phyloP scores from a whole-genome alignment of 1,140 invertebrate species.

The Tetraneura akinire region DNA sequence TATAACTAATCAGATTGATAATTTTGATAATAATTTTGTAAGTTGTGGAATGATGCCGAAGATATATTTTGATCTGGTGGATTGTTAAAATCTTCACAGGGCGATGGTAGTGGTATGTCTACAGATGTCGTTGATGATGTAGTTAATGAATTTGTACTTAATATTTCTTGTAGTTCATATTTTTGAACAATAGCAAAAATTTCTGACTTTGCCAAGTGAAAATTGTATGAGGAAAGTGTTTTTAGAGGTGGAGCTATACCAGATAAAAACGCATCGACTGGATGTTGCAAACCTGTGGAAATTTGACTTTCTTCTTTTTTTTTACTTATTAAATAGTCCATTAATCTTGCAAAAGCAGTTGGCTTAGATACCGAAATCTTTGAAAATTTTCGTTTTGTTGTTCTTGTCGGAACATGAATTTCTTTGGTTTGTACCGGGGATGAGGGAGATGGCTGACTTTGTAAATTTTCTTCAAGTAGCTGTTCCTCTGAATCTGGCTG shows the following conservation, averaged over 20 bases:
- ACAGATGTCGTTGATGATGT: background rate
- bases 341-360: background rate
- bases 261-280: constrained; percentile 53
- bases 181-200: constrained; percentile 54
- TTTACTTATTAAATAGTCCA: constrained; percentile 21
- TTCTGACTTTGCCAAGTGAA: constrained; percentile 52
- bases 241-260: constrained; percentile 52
- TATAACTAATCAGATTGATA: constrained; percentile 26
- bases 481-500: constrained; percentile 11
- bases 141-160: background rate
- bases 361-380: background rate
- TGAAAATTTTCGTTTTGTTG: background rate
- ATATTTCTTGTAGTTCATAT: constrained; percentile 41
- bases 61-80: background rate
- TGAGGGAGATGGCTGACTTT: constrained; percentile 16
- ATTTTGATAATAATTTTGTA: constrained; percentile 13
- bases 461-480: constrained; percentile 9
- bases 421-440: constrained; percentile 10
- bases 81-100: background rate
- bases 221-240: constrained; percentile 47
- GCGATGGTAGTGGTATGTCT: background rate
- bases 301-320: constrained; percentile 10
- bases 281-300: background rate
- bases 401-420: constrained; percentile 1
- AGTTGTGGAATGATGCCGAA: constrained; percentile 3